These are phyloP conservation scores for Drosophila paramelanica DNA, from an alignment of 2,888 invertebrate genomes.

Conservation along the genomic window DNA sequence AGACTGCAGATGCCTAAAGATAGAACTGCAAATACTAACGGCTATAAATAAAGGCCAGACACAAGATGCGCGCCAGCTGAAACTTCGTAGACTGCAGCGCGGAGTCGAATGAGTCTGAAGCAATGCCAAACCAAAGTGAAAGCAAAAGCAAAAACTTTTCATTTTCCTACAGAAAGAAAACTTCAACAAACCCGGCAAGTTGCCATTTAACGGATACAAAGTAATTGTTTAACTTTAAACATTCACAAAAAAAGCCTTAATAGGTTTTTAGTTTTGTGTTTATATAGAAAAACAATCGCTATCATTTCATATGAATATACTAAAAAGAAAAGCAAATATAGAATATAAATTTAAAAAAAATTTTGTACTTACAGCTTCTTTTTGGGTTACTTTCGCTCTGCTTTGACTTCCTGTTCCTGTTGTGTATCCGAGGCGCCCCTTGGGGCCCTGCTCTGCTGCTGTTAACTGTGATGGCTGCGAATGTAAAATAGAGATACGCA, in stretches of 20 bases:
- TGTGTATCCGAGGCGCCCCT: slow-evolving; percentile 81
- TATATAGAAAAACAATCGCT: not conserved
- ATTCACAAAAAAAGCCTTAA: not conserved
- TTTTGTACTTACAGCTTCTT: slow-evolving; percentile 61
- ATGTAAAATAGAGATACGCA: slow-evolving; percentile 22
- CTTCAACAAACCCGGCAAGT: not conserved
- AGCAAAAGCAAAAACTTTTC: slow-evolving; percentile 22
- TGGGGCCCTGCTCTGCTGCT: slow-evolving; percentile 68
- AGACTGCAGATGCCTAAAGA: slow-evolving; percentile 58
- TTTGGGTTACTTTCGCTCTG: slow-evolving; percentile 31
- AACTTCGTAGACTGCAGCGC: slow-evolving; percentile 53
- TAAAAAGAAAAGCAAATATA: too few species aligned
- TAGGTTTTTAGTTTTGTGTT: not conserved
- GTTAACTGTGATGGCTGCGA: slow-evolving; percentile 77
- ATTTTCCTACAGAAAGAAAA: not conserved
- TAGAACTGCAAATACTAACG: slow-evolving; percentile 58
- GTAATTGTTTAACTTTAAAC: slow-evolving; percentile 6
- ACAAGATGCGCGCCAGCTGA: slow-evolving; percentile 19
- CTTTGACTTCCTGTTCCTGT: slow-evolving; percentile 38
- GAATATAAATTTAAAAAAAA: not conserved
- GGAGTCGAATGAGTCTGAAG: slow-evolving; percentile 4
- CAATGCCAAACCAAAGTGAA: slow-evolving; percentile 17
- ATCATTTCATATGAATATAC: too few species aligned
- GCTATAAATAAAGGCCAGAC: slow-evolving; percentile 68
- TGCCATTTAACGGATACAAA: slow-evolving; percentile 10